A percentile compares a stretch with the other conserved stretches of the same genome.
These are phyloP conservation scores for Cerastis leucographa DNA, from an alignment of 2,888 invertebrate genomes.

Conservation along the genomic window DNA sequence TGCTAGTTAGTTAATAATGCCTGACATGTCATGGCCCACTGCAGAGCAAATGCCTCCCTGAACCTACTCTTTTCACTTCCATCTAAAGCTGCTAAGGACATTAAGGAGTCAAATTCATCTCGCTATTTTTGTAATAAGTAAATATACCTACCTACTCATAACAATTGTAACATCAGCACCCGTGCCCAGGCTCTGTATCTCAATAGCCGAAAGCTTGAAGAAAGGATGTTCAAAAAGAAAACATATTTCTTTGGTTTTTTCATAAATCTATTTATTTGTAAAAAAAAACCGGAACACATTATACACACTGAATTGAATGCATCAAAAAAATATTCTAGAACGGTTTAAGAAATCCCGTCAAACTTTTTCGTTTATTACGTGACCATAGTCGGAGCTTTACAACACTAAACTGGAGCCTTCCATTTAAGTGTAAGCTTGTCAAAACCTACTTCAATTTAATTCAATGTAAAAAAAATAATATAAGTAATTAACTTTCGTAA, in stretches of 20 bases:
- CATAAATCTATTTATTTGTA: constrained; percentile 1
- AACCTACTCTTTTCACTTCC: too few species aligned
- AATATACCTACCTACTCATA: not conserved
- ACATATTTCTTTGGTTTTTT: not conserved
- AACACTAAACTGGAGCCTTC: not conserved
- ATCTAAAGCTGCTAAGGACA: too few species aligned
- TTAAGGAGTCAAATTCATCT: too few species aligned
- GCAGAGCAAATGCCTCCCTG: too few species aligned
- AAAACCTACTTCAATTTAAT: not conserved
- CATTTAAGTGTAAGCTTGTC: not conserved
- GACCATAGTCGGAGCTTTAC: not conserved
- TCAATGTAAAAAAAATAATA: not conserved
- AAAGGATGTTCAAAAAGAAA: not conserved
- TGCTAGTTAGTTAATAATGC: not conserved
- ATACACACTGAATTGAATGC: not conserved
- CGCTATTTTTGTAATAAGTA: too few species aligned
- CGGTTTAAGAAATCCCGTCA: not conserved
- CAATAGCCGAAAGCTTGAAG: not conserved
- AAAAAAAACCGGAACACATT: not conserved
- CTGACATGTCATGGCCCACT: too few species aligned
- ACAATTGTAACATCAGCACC: not conserved
- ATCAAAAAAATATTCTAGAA: not conserved
- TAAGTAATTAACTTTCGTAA: constrained; percentile 20
- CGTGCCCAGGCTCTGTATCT: not conserved
- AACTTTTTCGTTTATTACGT: not conserved